Evolutionary conservation across 2,797 vertebrate species (phyloP).

Genomic region (Picus viridis): DNA sequence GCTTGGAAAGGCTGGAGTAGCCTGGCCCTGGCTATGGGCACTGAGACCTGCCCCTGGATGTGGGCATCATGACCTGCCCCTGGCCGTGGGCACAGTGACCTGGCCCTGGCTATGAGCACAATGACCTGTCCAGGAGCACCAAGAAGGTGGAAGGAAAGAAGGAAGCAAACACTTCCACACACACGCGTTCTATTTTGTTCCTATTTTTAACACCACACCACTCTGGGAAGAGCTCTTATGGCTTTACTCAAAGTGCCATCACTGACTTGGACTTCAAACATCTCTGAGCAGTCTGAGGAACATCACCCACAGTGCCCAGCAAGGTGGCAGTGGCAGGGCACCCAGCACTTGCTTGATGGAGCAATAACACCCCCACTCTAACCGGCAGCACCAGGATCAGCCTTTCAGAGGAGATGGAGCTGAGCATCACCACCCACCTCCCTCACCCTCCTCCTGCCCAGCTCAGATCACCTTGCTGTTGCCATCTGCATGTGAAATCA

Average conservation of each 20-base stretch:
- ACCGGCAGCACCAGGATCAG: not conserved
- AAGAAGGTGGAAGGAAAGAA: not conserved
- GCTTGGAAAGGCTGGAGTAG: not conserved
- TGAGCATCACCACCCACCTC: accelerated
- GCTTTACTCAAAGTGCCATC: not conserved
- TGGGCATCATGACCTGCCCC: not conserved
- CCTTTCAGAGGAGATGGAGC: not conserved
- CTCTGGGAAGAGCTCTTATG: not conserved
- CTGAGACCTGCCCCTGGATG: not conserved
- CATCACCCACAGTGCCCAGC: accelerated
- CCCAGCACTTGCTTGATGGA: accelerated
- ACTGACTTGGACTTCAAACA: not conserved
- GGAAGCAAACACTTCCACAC: not conserved
- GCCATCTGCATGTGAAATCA: not conserved
- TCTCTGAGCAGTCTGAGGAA: accelerated
- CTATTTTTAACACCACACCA: not conserved
- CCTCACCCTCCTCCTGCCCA: not conserved
- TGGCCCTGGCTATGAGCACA: too few species aligned
- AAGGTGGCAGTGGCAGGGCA: not conserved
- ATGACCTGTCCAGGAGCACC: not conserved
- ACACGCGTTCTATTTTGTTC: not conserved
- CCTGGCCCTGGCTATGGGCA: accelerated
- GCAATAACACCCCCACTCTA: accelerated
- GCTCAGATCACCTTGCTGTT: not conserved
- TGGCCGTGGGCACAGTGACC: accelerated